Evolutionary conservation across 2,797 vertebrate species (phyloP).

Genomic region (Bothrops alternatus): DNA sequence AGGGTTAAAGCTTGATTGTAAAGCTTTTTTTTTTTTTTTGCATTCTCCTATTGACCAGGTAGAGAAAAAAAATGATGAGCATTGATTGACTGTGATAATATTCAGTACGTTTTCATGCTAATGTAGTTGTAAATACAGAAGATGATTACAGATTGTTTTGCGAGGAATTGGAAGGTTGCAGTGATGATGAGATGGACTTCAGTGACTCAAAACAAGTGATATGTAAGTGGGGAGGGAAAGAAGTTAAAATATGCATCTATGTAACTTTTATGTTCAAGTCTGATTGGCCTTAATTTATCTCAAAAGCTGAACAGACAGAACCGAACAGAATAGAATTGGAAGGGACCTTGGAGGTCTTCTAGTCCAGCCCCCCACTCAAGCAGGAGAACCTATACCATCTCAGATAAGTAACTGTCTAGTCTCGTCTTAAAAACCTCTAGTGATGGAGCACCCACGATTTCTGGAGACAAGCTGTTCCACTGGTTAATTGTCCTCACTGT

Average conservation of each 20-base stretch:
- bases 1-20: not conserved
- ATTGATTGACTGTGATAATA: not conserved
- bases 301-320: not conserved
- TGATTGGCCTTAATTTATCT: not conserved
- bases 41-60: not conserved
- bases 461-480: no score
- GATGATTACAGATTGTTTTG: not conserved
- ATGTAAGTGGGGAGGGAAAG: not conserved
- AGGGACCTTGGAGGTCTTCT: no score
- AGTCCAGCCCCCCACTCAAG: no score
- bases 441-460: accelerated
- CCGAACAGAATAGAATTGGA: no score
- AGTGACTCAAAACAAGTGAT: not conserved
- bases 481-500: no score
- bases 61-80: not conserved
- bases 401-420: no score
- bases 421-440: no score
- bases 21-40: not conserved
- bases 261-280: not conserved
- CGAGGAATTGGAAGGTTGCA: not conserved
- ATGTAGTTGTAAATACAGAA: not conserved
- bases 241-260: not conserved
- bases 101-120: not conserved
- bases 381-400: no score
- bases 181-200: not conserved